These are phyloP conservation scores for Cephus spinipes DNA, from an alignment of 2,888 invertebrate species.

Conservation along the genomic window DNA sequence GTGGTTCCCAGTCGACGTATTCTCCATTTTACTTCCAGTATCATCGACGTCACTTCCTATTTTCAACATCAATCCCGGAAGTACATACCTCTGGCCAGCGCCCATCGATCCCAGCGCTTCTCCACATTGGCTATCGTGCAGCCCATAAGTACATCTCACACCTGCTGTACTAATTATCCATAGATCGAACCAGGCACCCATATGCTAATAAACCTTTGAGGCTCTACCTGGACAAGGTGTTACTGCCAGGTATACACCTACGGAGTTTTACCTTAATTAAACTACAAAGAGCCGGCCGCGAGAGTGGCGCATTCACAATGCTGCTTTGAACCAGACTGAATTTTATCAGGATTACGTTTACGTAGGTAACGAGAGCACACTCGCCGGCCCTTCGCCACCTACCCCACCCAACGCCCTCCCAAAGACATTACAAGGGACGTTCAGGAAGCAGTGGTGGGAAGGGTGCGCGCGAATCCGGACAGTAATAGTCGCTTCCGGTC, in stretches of 20 bases:
- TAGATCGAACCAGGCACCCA: neutral
- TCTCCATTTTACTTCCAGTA: constrained; percentile 16
- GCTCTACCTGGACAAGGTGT: neutral
- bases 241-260: neutral
- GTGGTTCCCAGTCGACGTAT: constrained; percentile 8
- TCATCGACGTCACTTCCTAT: constrained; percentile 4
- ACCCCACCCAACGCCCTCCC: too few relatives aligned
- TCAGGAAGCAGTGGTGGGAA: neutral
- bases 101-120: neutral
- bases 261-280: neutral
- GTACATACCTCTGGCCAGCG: neutral
- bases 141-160: neutral
- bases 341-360: neutral
- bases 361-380: neutral
- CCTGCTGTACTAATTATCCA: neutral
- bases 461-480: neutral
- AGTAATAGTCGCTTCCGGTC: constrained; percentile 39
- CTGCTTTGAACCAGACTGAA: neutral
- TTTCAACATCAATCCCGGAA: constrained; percentile 5
- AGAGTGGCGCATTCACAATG: neutral
- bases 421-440: neutral
- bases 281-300: neutral
- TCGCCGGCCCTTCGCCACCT: neutral
- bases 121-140: neutral
- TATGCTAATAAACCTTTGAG: neutral